Base-by-base conservation (phyloP, 2,888 invertebrate genomes). In the Yponomeuta malinellus region DNA sequence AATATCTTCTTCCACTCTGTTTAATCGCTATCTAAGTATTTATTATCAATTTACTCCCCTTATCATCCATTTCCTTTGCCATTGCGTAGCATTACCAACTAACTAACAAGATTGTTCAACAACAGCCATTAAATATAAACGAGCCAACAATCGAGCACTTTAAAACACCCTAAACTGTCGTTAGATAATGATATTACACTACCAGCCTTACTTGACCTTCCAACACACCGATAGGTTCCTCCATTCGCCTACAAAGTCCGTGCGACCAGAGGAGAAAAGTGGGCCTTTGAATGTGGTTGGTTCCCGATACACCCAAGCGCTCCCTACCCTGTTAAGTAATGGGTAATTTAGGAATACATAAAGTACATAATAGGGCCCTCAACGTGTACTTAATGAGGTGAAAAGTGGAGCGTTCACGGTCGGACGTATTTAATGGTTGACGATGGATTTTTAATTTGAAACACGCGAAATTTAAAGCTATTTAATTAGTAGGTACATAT, bases 261-360 rank as follows among this genome's bases (percentile, higher is more conserved):
- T 64, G 31, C 67, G 10, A 37, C 48, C 48, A 70, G 31, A 65
- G 71, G 74, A 63, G 69, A 70, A 29, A 73, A 75, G 78, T 75
- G 77, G 85, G 74, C 80, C 87, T 79, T 72, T 68, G 78, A 80
- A 69, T 78, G 70, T 83, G 85, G 89, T 71, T 79, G 85, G 88
- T 86, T 59, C 52, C 52, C 81, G 83, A 82, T 72, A 78, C 86
- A 83, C 88, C 88, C 84, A 75, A 79, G 78, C 77, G 80, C 80
- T 59, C 78, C 83, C 79, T 82, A 84, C 87, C 87, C 88, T 88
- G 88, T 90, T 90, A 90, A 90, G 90, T 89, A 90, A 90, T 89
- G 89, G 90, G 90, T 90, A 92, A 92, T 92, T 92, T 91, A 90
- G 90, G 83, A 89, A 89, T 91, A 91, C 89, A 91, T 90, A 92